These are phyloP conservation scores for Lutjanus erythropterus DNA, from an alignment of 2,113 vertebrate genomes.

Conservation along the genomic window DNA sequence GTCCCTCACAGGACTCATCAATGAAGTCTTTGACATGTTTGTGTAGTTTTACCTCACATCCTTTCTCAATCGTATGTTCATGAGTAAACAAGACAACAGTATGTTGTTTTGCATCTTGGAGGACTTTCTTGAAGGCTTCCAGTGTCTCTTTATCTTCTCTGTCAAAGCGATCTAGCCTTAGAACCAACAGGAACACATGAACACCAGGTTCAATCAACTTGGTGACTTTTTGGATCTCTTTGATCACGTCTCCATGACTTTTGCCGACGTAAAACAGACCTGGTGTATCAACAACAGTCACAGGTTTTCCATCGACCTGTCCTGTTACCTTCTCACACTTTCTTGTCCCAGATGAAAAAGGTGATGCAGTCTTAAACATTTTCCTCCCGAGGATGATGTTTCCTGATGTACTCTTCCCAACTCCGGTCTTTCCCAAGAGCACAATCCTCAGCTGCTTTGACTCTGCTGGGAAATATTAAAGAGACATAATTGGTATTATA, in stretches of 20 bases:
- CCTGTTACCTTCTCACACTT: not conserved
- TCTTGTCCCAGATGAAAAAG: not conserved
- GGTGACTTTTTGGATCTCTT: not conserved
- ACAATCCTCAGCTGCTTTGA: not conserved
- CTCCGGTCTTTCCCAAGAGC: not conserved
- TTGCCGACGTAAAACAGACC: not conserved
- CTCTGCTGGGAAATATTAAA: not conserved
- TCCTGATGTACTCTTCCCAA: not conserved
- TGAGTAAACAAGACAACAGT: not conserved
- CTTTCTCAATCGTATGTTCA: no score
- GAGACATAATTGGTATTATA: not conserved
- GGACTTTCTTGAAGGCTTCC: not conserved
- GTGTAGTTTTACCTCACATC: no score
- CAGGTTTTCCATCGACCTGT: not conserved
- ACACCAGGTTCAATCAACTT: not conserved
- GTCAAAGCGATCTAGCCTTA: accelerated
- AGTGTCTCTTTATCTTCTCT: accelerated
- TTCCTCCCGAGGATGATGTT: not conserved
- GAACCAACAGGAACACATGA: not conserved
- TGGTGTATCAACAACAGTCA: not conserved
- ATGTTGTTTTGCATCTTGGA: not conserved
- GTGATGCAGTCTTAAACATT: accelerated
- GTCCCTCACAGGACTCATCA: not conserved
- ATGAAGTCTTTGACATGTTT: not conserved
- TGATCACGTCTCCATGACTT: no score